A percentile compares a stretch with the other conserved stretches of the same genome.
These are phyloP conservation scores for Heliothis virescens DNA, from an alignment of 1,140 invertebrate species.

Conservation along the genomic window DNA sequence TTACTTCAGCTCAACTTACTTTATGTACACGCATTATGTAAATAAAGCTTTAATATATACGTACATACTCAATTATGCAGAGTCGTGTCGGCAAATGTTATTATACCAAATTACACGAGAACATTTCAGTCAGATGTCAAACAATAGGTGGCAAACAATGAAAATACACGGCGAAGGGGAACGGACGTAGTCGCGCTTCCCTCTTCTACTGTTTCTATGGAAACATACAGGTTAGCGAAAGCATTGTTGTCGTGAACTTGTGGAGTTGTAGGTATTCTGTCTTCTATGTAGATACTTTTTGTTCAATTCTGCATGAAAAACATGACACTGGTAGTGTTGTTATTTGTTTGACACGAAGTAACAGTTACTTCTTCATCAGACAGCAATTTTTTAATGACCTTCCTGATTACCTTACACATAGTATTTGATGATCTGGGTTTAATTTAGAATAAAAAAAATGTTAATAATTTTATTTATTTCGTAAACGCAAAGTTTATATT, in stretches of 20 bases:
- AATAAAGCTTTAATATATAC: conserved; percentile 48
- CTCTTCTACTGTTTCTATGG: not conserved
- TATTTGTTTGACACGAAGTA: no score
- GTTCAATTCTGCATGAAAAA: no score
- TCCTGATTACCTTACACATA: no score
- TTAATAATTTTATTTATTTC: no score
- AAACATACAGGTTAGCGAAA: not conserved
- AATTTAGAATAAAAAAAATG: no score
- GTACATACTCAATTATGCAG: conserved; percentile 51
- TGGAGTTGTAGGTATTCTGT: not conserved
- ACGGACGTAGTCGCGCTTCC: not conserved
- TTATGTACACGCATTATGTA: conserved; percentile 39
- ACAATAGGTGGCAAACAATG: conserved; percentile 51
- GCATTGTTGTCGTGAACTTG: no score
- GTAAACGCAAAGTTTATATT: no score
- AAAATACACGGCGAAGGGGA: conserved; percentile 18
- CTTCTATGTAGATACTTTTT: not conserved
- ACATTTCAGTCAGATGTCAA: conserved; percentile 51
- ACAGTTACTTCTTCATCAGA: no score
- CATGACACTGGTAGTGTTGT: no score
- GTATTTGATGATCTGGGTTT: no score
- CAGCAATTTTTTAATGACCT: no score
- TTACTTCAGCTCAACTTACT: conserved; percentile 18
- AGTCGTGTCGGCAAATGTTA: conserved; percentile 52
- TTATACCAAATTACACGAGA: conserved; percentile 56